These are phyloP conservation scores for Eudemis profundana DNA, from an alignment of 2,888 invertebrate genomes.

Conservation along the genomic window DNA sequence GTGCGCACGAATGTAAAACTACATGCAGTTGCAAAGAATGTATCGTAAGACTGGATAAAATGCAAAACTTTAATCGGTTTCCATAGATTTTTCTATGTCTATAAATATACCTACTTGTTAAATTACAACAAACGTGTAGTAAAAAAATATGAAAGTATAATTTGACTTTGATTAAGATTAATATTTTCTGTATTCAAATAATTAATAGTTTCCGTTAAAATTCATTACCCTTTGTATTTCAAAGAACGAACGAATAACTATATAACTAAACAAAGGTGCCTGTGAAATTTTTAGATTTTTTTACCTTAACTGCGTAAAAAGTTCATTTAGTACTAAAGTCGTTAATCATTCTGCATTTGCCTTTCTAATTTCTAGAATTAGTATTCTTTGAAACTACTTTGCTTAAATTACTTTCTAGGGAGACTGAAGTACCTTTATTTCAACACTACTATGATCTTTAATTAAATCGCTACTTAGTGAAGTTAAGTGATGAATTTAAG, in stretches of 20 bases:
- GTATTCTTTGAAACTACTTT: conserved; percentile 26
- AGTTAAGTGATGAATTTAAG: neutral
- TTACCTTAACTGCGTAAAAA: neutral
- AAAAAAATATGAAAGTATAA: too few species aligned
- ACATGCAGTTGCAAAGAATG: too few species aligned
- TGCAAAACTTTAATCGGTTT: too few species aligned
- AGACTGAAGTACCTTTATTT: neutral
- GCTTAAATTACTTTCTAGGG: conserved; percentile 22
- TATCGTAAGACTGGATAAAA: too few species aligned
- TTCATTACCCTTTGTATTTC: neutral
- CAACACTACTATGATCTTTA: neutral
- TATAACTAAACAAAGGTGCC: neutral
- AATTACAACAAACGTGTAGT: too few species aligned
- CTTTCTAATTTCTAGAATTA: conserved; percentile 30
- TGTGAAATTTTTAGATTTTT: neutral
- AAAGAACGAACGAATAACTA: neutral
- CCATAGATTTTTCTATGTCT: too few species aligned
- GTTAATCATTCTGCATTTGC: conserved; percentile 35
- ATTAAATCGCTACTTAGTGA: neutral
- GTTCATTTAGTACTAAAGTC: conserved; percentile 16
- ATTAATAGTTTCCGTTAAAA: neutral
- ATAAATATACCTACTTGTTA: too few species aligned
- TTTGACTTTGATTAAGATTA: too few species aligned
- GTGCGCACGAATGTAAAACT: too few species aligned
- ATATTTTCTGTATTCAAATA: neutral